Percentiles rank a stretch among this genome's conserved stretches.
Evolutionary conservation across 2,113 vertebrate genomes (phyloP).

Genomic region (Deroptyus accipitrinus): DNA sequence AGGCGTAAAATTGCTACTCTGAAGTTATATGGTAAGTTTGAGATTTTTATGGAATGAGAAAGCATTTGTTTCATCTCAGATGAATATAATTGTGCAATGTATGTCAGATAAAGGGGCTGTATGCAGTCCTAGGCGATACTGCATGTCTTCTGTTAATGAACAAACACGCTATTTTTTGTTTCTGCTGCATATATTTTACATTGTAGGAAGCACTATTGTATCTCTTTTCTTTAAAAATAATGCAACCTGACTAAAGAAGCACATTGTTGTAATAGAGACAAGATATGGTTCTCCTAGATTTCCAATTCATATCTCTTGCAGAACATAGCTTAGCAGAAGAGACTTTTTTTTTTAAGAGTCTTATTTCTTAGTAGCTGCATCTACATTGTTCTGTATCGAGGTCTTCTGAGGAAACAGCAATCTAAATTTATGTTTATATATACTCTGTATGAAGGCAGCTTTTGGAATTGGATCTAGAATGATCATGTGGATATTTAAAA

Average conservation of each 20-base stretch:
- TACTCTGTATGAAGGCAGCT: not conserved
- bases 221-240: not conserved
- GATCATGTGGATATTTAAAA: not conserved
- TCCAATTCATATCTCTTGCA: not conserved
- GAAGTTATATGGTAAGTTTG: not conserved
- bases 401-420: not conserved
- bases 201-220: not conserved
- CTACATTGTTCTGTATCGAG: not conserved
- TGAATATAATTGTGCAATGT: not conserved
- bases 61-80: not conserved
- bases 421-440: not conserved
- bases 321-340: not conserved
- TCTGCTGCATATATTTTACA: not conserved
- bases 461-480: not conserved
- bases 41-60: not conserved
- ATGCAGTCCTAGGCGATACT: not conserved
- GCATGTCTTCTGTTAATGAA: not conserved
- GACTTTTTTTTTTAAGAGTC: not conserved
- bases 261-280: not conserved
- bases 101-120: not conserved
- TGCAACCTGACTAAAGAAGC: not conserved
- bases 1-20: not conserved
- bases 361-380: not conserved
- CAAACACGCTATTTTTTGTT: not conserved
- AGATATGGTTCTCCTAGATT: not conserved